phyloP scores from a whole-genome alignment of 1,140 invertebrate genomes.

The Heterodera carotae region DNA sequence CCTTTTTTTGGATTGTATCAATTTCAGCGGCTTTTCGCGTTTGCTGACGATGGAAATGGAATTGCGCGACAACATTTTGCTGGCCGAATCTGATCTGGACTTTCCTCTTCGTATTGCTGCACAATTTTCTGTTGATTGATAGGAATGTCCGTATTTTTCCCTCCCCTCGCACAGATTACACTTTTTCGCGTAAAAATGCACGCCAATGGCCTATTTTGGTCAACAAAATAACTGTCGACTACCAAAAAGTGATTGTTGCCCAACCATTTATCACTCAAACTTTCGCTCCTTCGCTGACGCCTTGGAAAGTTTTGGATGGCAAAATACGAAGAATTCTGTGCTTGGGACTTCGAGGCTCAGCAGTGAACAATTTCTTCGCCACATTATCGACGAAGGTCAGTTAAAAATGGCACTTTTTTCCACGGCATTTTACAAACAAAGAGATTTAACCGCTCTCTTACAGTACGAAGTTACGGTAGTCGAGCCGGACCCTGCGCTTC shows the following conservation, averaged over 20 bases:
- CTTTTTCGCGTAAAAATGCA: constrained; percentile 28
- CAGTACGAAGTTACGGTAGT: constrained; percentile 27
- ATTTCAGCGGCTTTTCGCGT: constrained; percentile 23
- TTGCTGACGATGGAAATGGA: constrained; percentile 29
- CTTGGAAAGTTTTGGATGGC: constrained; percentile 18
- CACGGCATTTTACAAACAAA: not conserved
- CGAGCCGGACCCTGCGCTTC: constrained; percentile 18
- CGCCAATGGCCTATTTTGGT: constrained; percentile 23
- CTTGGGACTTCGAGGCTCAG: constrained; percentile 17
- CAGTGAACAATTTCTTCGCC: constrained; percentile 26
- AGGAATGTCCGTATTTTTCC: not conserved
- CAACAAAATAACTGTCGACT: constrained; percentile 16
- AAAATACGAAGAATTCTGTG: constrained; percentile 23
- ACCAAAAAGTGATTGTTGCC: constrained; percentile 18
- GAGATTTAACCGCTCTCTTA: not conserved
- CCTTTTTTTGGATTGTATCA: no score
- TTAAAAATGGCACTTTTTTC: no score
- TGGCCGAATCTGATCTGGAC: constrained; percentile 13
- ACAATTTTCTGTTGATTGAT: not conserved
- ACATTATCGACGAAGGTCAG: constrained; percentile 23
- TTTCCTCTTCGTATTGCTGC: constrained; percentile 20
- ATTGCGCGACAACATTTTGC: not conserved
- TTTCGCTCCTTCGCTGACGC: constrained; percentile 13
- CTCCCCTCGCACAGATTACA: constrained; percentile 10
- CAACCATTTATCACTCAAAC: constrained; percentile 31